These are phyloP conservation scores for Ginglymostoma cirratum DNA, from an alignment of 2,113 vertebrate genomes.

Conservation along the genomic window DNA sequence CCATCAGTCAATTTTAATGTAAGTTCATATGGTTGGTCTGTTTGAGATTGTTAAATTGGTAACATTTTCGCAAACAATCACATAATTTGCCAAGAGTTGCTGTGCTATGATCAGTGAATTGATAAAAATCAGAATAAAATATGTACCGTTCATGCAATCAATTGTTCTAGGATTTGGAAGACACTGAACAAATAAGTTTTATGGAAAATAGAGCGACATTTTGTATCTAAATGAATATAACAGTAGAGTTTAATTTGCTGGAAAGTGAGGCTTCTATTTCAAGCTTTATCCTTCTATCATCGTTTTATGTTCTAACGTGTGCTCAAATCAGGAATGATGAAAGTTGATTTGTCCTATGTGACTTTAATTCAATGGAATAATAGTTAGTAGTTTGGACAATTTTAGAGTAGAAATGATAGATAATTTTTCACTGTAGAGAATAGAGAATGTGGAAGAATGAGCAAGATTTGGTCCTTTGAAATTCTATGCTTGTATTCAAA, in stretches of 20 bases:
- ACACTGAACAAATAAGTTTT: not conserved
- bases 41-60: not conserved
- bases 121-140: not conserved
- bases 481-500: not conserved
- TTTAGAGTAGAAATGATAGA: not conserved
- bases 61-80: not conserved
- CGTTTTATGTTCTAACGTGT: not conserved
- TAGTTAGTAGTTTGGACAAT: not conserved
- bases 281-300: not conserved
- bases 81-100: not conserved
- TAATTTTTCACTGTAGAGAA: not conserved
- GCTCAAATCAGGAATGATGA: not conserved
- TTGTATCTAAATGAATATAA: not conserved
- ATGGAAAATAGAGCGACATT: not conserved
- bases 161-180: not conserved
- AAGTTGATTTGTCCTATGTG: not conserved
- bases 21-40: not conserved
- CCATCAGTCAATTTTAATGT: not conserved
- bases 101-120: not conserved
- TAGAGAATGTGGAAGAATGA: not conserved
- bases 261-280: not conserved
- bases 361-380: not conserved
- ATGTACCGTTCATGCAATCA: not conserved
- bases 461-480: not conserved
- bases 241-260: not conserved